Percentiles rank a stretch among this genome's conserved stretches.
Conservation (phyloP, 1,140 invertebrate species). For the Ruditapes philippinarum region DNA sequence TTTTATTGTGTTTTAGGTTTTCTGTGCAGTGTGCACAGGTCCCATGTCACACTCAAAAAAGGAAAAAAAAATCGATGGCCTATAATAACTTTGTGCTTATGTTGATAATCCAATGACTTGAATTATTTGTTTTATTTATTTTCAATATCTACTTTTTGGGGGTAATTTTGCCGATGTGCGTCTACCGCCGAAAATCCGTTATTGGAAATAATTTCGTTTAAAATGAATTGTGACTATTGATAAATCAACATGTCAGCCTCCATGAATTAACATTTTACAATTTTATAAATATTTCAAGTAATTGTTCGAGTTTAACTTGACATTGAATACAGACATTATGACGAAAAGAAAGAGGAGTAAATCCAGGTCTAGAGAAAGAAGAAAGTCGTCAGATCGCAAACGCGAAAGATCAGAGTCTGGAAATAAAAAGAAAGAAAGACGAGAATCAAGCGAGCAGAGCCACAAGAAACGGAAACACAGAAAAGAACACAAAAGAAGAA, state of each 20-base stretch:
- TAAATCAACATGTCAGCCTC: not conserved
- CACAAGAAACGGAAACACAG: not conserved
- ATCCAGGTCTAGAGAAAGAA: not conserved
- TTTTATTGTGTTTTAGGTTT: too few relatives aligned
- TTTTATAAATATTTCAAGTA: too few relatives aligned
- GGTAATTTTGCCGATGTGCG: too few relatives aligned
- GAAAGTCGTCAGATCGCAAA: not conserved
- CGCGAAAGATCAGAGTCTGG: not conserved
- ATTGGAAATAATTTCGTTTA: not conserved
- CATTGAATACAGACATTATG: not conserved
- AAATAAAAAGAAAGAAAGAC: not conserved
- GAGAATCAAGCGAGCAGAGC: not conserved
- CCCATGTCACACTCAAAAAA: too few relatives aligned
- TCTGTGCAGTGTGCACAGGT: too few relatives aligned
- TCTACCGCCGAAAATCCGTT: too few relatives aligned
- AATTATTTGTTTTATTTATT: too few relatives aligned
- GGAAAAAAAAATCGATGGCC: too few relatives aligned
- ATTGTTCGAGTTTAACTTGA: too few relatives aligned
- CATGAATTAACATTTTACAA: not conserved
- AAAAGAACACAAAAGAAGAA: conserved; percentile 7
- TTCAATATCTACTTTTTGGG: too few relatives aligned
- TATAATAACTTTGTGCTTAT: too few relatives aligned
- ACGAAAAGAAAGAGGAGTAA: not conserved
- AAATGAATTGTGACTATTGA: not conserved
- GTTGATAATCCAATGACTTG: too few relatives aligned